Evolutionary conservation across 2,113 vertebrate species (phyloP).

Genomic region (Sapayoa aenigma): DNA sequence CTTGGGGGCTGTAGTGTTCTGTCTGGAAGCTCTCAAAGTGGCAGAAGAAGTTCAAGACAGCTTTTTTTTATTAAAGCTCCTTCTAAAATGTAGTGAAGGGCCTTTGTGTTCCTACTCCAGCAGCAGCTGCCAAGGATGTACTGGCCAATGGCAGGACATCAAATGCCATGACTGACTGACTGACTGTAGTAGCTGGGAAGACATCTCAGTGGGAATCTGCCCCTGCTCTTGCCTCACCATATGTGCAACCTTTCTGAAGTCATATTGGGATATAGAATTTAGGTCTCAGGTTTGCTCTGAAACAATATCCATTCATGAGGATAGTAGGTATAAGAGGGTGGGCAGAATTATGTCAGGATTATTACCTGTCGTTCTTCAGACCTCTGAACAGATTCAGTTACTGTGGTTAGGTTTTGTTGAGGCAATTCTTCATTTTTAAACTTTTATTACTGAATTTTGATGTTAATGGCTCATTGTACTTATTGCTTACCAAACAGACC

Average conservation of each 20-base stretch:
- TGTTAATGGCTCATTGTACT: not conserved
- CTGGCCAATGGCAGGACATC: fast-evolving
- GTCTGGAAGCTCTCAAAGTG: not conserved
- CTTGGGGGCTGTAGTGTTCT: not conserved
- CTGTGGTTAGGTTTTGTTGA: not conserved
- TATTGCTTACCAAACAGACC: not conserved
- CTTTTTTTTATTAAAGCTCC: not conserved
- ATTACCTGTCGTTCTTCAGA: not conserved
- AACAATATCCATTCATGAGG: not conserved
- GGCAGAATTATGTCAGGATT: not conserved
- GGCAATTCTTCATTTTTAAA: not conserved
- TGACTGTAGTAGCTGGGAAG: not conserved
- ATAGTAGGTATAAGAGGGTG: not conserved
- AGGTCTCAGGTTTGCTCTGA: not conserved
- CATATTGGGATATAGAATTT: not conserved
- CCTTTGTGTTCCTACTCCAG: not conserved
- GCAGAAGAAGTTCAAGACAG: not conserved
- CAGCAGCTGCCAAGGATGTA: not conserved
- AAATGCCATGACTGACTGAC: not conserved
- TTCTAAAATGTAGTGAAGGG: not conserved
- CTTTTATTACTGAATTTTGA: not conserved
- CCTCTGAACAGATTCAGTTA: not conserved
- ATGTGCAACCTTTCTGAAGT: not conserved
- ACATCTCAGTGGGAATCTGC: not conserved
- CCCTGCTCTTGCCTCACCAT: not conserved